phyloP scores from a whole-genome alignment of 2,888 invertebrate species.

The Cerastis leucographa region DNA sequence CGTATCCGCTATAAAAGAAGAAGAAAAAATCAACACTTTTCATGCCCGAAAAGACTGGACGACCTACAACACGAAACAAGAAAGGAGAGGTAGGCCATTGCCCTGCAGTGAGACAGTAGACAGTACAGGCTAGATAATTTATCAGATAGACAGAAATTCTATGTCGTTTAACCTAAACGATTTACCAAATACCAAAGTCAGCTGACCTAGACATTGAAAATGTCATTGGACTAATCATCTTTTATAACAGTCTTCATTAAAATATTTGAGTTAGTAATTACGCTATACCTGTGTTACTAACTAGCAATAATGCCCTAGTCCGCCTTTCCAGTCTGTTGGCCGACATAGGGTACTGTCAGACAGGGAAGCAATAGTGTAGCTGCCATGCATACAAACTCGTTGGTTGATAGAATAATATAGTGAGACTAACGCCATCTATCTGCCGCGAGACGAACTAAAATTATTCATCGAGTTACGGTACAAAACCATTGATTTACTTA shows the following conservation, averaged over 20 bases:
- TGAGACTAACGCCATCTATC: conserved; percentile 51
- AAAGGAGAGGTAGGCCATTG: background rate
- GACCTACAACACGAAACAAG: background rate
- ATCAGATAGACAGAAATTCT: background rate
- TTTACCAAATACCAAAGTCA: conserved; percentile 18
- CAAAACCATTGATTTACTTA: background rate
- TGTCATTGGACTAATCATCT: conserved; percentile 30
- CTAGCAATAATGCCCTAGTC: conserved; percentile 13
- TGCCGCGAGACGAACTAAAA: conserved; percentile 17
- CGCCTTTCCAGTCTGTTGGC: conserved; percentile 27
- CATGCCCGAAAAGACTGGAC: background rate
- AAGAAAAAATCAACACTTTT: background rate
- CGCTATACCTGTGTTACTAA: background rate
- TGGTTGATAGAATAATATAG: conserved; percentile 15
- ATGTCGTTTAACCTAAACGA: conserved; percentile 14
- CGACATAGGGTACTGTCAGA: conserved; percentile 29
- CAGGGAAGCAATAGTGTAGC: conserved; percentile 36
- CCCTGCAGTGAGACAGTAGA: too few relatives aligned
- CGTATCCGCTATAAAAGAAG: too few relatives aligned
- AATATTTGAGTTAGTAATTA: conserved; percentile 4
- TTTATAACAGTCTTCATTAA: background rate
- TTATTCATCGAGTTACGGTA: background rate
- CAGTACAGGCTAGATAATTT: too few relatives aligned
- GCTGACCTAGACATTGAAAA: conserved; percentile 32
- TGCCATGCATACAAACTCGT: conserved; percentile 43